Evolutionary conservation across 2,113 vertebrate species (phyloP), one percentile per base, ranked within the genome.

Genomic region (Xiphias gladius): DNA sequence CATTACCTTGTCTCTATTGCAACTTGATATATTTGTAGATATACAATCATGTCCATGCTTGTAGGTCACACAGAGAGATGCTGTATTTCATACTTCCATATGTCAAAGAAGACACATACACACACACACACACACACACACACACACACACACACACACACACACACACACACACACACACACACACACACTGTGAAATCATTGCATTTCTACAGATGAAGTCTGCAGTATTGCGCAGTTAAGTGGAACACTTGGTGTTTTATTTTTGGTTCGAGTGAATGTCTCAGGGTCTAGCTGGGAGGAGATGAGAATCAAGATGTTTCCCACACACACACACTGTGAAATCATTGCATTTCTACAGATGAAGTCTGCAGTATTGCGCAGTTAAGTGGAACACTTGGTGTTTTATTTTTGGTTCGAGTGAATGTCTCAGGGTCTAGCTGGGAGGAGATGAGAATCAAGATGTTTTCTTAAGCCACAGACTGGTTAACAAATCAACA

Each of bases 401-500:
- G 20, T 76, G 30, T 79, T 63, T 46, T 70, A 54, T 16, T 55
- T 69, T 22, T 17, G 17, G 8, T 37, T 57, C 67, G n/a, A 63
- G 59, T 74, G 35, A 61, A 37, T 0, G 3, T 59, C 41, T 58
- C 19, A 43, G 72, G 59, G 35, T 50, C 30, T 32, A 67, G 61
- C 1, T 26, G 17, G n/a, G 30, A 67, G 62, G 39, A 48, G 20
- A 77, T 8, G 19, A 35, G 17, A 79, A 73, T 74, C 28, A 75
- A 74, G 58, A 84, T 79, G 68, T 87, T 88, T 88, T 82, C 62
- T 88, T 59, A 57, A 80, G 35, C 72, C 39, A 20, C 28, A 67
- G 57, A 87, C 52, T 46, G 24, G 37, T 83, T 43, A 83, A 87
- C 82, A 89, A 85, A 88, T 89, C 85, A 89, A 85, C 65, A 85